Base-by-base conservation (phyloP, 2,888 invertebrate genomes). In the Formica aserva region DNA sequence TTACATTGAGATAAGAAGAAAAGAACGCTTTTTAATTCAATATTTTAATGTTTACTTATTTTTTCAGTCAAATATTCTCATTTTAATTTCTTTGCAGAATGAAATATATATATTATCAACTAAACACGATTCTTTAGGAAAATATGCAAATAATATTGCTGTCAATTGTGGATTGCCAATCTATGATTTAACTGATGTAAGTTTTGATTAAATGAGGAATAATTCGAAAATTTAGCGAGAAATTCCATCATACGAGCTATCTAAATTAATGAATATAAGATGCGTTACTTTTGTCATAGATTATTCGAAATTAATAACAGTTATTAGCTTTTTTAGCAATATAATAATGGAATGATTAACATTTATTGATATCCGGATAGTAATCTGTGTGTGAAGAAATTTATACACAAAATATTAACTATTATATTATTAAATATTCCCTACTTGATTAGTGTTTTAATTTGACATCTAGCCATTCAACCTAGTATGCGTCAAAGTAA, bases 41-140 rank as follows among this genome's bases (percentile, higher is more conserved):
- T 60, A 41, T 41, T 41, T n/a, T 41, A 74, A n/a, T 41, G 4
- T 60, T 29, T n/a, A 74, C 3, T 60, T 74, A n/a, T 18, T 60
- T 3, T 41, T 13, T 74, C 26, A 74, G 60, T 41, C 38, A 60
- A 60, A 5, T 29, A 13, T n/a, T 60, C 18, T 62, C 6, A n/a
- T 62, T 15, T 13, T 26, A 71, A 13, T 55, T 72, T 72, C 18
- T 72, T 55, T 57, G 18, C 72, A 57, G 57, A 72, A 26, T 57
- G 38, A 26, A 57, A 55, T 35, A 35, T 26, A 26, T 26, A 26
- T 26, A 26, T 38, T 38, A 11, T 52, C 35, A 26, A 22, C 35
- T 71, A 55, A 69, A 57, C 22, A 22, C 55, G 35, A 60, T 74
- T n/a, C 41, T 41, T 72, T 74, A 72, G 18, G 41, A 72, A 72